Conservation (phyloP, 2,888 invertebrate genomes). For the Phengaris arion region DNA sequence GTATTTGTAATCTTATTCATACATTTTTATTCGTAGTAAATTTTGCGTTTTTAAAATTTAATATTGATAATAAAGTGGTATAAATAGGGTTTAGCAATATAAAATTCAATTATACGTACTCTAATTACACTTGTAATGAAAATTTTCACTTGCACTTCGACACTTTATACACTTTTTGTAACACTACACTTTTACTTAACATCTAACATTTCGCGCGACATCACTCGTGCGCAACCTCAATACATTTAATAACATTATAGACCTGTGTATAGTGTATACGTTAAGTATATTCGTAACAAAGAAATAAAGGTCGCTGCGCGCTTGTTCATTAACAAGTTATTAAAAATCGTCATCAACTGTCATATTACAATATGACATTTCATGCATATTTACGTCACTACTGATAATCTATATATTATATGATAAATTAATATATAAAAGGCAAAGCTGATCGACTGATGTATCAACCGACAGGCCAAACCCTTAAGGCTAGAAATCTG, state of each 20-base stretch:
- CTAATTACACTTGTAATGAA: neutral
- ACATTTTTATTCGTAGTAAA: too few relatives aligned
- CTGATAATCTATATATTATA: too few relatives aligned
- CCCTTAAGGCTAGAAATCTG: too few relatives aligned
- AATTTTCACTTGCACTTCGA: neutral
- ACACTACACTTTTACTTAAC: neutral
- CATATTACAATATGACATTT: neutral
- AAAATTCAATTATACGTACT: neutral
- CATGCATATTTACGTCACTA: neutral
- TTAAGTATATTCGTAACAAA: neutral
- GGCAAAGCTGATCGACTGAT: too few relatives aligned
- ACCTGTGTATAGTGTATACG: neutral
- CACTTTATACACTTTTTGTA: neutral
- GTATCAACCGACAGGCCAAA: too few relatives aligned
- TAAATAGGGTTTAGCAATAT: too few relatives aligned
- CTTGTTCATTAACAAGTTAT: neutral
- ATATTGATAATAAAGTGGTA: too few relatives aligned
- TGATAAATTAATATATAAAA: too few relatives aligned
- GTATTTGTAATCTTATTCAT: neutral
- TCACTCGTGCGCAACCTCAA: constrained; percentile 7
- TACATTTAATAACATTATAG: neutral
- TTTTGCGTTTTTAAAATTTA: too few relatives aligned
- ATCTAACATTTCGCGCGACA: neutral
- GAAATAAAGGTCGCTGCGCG: neutral
- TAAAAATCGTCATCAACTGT: neutral